A percentile compares a stretch with the other conserved stretches of the same genome.
Conservation (phyloP, 2,888 invertebrate genomes). For the Nineta flava region DNA sequence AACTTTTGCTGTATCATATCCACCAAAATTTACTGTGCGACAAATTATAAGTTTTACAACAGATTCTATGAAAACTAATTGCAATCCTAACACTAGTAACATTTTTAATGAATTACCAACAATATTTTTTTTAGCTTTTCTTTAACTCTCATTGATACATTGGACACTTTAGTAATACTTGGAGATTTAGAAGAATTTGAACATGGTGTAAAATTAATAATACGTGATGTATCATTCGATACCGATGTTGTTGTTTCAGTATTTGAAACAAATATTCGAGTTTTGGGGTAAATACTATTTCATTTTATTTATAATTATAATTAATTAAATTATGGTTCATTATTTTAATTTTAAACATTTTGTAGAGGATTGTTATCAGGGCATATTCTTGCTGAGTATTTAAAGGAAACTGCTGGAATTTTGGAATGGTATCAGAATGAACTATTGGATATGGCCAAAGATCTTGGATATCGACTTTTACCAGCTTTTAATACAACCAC, state of each 20-base stretch:
- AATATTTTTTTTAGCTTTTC: constrained; percentile 49
- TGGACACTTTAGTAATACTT: constrained; percentile 83
- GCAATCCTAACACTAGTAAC: too few species aligned
- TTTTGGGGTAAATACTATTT: constrained; percentile 63
- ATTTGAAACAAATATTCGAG: constrained; percentile 95
- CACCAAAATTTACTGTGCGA: too few species aligned
- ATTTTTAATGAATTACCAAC: too few species aligned
- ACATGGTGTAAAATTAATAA: constrained; percentile 69
- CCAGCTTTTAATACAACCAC: constrained; percentile 98
- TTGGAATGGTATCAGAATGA: constrained; percentile 80
- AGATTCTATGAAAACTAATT: too few species aligned
- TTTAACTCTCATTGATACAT: constrained; percentile 82
- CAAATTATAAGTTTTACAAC: too few species aligned
- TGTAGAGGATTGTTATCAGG: constrained; percentile 77
- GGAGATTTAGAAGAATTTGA: constrained; percentile 93
- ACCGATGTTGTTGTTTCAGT: constrained; percentile 91
- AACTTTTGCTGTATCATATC: too few species aligned
- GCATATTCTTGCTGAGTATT: constrained; percentile 71
- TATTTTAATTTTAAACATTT: constrained; percentile 11
- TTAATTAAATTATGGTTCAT: neutral
- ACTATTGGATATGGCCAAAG: constrained; percentile 76
- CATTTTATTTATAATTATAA: neutral
- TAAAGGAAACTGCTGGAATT: constrained; percentile 57
- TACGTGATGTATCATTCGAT: constrained; percentile 80
- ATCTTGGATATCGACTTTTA: constrained; percentile 77